phyloP scores from a whole-genome alignment of 2,113 vertebrate genomes.

The Loxodonta africana region DNA sequence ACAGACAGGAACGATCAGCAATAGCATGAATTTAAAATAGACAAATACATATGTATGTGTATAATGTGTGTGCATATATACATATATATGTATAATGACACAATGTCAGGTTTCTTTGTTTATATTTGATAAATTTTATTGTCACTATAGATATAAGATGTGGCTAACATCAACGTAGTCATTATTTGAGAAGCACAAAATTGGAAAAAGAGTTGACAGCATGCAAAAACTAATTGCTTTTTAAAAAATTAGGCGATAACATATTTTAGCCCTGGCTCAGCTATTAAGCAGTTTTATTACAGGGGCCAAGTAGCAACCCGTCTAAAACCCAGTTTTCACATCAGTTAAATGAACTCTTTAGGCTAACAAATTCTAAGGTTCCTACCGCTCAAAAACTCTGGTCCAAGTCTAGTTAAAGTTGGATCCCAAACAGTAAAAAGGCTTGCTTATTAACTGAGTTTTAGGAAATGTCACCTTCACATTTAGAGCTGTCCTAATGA shows the following conservation, averaged over 20 bases:
- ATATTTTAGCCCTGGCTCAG: neutral
- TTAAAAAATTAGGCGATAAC: neutral
- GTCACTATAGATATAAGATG: neutral
- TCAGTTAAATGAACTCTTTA: constrained; percentile 20
- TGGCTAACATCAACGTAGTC: neutral
- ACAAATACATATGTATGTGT: neutral
- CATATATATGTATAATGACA: neutral
- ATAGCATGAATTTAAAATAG: neutral
- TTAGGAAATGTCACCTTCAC: constrained; percentile 9
- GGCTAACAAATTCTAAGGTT: neutral
- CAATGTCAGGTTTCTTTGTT: neutral
- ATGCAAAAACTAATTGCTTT: neutral
- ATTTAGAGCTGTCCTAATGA: neutral
- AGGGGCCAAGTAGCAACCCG: neutral
- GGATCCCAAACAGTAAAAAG: constrained; percentile 13
- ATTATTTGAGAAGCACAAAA: constrained; percentile 51
- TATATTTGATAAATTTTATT: constrained; percentile 41
- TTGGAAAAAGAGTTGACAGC: neutral
- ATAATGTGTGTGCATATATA: neutral
- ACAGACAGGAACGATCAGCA: neutral
- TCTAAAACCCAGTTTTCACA: neutral
- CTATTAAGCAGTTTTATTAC: constrained; percentile 14
- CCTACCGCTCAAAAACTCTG: neutral
- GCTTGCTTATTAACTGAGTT: neutral
- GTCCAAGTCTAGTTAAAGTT: neutral